Conservation (phyloP, 2,797 vertebrate genomes). For the Lycodopsis pacificus region DNA sequence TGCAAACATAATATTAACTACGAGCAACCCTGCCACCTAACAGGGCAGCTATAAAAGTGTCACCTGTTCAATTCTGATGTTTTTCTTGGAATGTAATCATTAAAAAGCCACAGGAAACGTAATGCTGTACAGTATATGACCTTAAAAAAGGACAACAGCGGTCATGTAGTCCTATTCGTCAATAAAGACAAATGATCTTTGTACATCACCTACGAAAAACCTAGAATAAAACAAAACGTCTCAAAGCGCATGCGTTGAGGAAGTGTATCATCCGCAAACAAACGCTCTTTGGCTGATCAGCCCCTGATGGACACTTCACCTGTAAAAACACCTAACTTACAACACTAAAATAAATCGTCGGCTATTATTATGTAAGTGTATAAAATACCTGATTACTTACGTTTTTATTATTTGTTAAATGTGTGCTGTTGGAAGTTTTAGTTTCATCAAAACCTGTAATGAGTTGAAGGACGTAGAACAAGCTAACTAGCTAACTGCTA, state of each 20-base stretch:
- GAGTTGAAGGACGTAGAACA: background rate
- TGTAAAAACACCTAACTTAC: background rate
- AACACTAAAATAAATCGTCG: background rate
- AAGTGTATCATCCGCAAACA: background rate
- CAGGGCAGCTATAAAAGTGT: no score
- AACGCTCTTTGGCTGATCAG: background rate
- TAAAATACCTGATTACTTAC: accelerated
- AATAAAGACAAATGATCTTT: background rate
- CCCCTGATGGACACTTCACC: background rate
- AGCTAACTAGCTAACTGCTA: slow-evolving; percentile 2
- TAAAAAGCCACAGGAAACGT: background rate
- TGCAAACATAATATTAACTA: no score
- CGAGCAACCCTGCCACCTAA: background rate
- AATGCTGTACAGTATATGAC: background rate
- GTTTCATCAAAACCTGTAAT: background rate
- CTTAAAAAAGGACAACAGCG: background rate
- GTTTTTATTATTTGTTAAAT: background rate
- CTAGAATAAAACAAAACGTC: background rate
- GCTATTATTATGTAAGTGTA: background rate
- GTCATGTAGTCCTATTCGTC: background rate
- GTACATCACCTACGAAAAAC: background rate
- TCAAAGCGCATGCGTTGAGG: background rate
- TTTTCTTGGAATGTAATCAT: no score
- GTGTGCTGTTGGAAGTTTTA: accelerated
- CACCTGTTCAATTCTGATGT: background rate